Conservation (phyloP, 2,797 vertebrate species). For the Fratercula arctica region DNA sequence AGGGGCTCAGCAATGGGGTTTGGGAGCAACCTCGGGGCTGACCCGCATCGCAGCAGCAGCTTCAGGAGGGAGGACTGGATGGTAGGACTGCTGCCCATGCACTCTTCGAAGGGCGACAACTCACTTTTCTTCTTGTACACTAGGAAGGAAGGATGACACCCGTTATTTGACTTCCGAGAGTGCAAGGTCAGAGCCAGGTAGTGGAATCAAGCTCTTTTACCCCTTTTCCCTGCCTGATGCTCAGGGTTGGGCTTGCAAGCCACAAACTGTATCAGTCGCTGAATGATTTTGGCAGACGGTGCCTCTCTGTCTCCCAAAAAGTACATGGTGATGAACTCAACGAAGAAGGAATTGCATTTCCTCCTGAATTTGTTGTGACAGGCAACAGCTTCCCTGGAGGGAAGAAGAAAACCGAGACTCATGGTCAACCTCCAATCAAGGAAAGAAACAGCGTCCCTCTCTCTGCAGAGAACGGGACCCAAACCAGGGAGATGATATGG, state of each 20-base stretch:
- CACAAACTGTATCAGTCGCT: background rate
- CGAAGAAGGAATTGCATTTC: background rate
- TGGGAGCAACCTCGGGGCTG: background rate
- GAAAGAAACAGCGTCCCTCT: background rate
- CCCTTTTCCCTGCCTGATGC: background rate
- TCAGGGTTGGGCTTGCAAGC: background rate
- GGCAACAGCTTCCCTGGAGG: background rate
- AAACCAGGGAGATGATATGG: background rate
- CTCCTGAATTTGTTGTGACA: constrained; percentile 6
- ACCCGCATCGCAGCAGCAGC: background rate
- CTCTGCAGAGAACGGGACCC: background rate
- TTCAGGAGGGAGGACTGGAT: background rate
- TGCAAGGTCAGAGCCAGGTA: fast-evolving
- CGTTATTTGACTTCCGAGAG: background rate
- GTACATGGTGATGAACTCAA: background rate
- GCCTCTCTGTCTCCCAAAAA: background rate
- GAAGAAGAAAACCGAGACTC: background rate
- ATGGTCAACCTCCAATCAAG: background rate
- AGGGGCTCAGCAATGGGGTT: no score
- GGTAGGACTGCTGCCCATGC: background rate
- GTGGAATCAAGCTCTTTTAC: background rate
- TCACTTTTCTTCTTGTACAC: background rate
- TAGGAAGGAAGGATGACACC: background rate
- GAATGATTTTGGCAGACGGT: background rate
- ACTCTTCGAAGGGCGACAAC: background rate